Conservation (phyloP, 2,888 invertebrate genomes). For the Caenorhabditis imperialis region DNA sequence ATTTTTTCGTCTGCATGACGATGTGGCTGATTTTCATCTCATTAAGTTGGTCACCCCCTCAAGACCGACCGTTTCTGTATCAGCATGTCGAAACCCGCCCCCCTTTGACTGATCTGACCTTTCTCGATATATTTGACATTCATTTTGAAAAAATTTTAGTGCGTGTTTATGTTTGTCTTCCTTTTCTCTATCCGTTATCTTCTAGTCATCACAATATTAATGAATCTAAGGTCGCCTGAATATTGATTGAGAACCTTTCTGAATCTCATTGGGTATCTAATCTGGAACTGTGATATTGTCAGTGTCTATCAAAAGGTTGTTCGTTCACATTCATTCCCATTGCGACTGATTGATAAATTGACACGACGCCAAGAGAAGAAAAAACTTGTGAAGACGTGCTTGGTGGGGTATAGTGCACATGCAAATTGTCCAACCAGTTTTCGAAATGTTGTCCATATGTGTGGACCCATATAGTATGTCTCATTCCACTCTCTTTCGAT, state of each 20-base stretch:
- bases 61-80: slow-evolving; percentile 30
- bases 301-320: too few relatives aligned
- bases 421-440: slow-evolving; percentile 58
- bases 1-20: slow-evolving; percentile 48
- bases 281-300: too few relatives aligned
- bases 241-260: not conserved
- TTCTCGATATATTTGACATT: slow-evolving; percentile 7
- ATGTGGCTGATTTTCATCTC: slow-evolving; percentile 53
- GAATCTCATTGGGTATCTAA: too few relatives aligned
- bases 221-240: not conserved
- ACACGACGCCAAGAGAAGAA: slow-evolving; percentile 25
- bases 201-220: not conserved
- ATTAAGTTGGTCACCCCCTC: slow-evolving; percentile 47
- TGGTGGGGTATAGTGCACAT: slow-evolving; percentile 55
- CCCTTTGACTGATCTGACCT: slow-evolving; percentile 29
- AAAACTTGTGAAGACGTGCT: slow-evolving; percentile 46
- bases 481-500: slow-evolving; percentile 36
- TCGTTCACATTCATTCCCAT: too few relatives aligned
- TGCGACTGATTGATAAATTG: slow-evolving; percentile 47
- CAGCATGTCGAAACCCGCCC: slow-evolving; percentile 11
- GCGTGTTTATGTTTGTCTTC: too few relatives aligned
- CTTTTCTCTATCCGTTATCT: too few relatives aligned
- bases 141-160: slow-evolving; percentile 8
- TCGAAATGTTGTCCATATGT: slow-evolving; percentile 47
- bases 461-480: slow-evolving; percentile 45